These are phyloP conservation scores for Falco berigora DNA, from an alignment of 2,797 vertebrate species.

Conservation along the genomic window DNA sequence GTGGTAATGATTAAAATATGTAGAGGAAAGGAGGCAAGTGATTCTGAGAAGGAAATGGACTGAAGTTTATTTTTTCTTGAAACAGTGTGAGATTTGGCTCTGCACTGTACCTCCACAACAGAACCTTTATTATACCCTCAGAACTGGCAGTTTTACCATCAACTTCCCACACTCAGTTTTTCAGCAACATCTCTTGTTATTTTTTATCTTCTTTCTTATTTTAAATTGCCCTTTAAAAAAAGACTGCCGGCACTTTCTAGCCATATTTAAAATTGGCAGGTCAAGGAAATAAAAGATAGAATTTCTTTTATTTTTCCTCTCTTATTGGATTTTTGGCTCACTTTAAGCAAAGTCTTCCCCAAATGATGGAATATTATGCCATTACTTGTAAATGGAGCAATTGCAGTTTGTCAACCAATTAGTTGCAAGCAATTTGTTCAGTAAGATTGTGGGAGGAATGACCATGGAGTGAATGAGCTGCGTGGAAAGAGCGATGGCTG, in stretches of 20 bases:
- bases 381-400: not conserved
- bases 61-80: constrained; percentile 21
- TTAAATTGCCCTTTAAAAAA: not conserved
- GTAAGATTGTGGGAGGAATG: not conserved
- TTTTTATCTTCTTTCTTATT: not conserved
- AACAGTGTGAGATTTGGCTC: not conserved
- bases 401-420: not conserved
- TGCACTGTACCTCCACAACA: not conserved
- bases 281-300: not conserved
- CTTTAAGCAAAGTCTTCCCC: not conserved
- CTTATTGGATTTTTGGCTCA: not conserved
- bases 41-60: not conserved
- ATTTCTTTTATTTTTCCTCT: not conserved
- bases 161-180: not conserved
- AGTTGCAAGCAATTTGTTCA: not conserved
- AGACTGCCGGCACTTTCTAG: not conserved
- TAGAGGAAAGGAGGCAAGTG: not conserved
- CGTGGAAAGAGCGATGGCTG: not conserved
- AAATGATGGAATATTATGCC: not conserved
- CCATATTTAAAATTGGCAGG: not conserved
- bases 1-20: not conserved
- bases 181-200: not conserved
- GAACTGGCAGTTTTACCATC: not conserved
- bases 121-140: not conserved
- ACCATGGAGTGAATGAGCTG: not conserved